phyloP scores from a whole-genome alignment of 2,797 vertebrate genomes.

The Poeciliopsis presidionis region DNA sequence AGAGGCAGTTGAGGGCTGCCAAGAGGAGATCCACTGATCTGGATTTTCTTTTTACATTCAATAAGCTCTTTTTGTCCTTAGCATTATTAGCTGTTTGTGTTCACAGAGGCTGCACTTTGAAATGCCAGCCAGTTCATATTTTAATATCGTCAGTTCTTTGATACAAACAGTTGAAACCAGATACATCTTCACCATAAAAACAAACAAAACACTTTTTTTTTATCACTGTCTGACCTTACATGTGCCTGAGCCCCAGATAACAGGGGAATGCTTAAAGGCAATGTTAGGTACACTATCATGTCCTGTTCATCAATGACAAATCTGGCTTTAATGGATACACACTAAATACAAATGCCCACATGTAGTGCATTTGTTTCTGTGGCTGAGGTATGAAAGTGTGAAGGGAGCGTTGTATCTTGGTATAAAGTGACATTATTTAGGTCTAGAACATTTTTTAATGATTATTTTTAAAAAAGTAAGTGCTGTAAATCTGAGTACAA shows the following conservation, averaged over 20 bases:
- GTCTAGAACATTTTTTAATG: not conserved
- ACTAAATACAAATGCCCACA: not conserved
- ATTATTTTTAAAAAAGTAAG: not conserved
- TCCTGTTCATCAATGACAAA: not conserved
- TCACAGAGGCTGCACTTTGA: constrained; percentile 74
- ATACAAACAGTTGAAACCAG: not conserved
- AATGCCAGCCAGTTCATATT: not conserved
- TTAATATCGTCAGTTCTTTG: not conserved
- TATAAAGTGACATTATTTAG: not conserved
- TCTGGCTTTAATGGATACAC: not conserved
- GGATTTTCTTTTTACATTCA: constrained; percentile 61
- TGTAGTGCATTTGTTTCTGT: not conserved
- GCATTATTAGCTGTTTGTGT: constrained; percentile 53
- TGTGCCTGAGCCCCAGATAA: not conserved
- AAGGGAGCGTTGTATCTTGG: not conserved
- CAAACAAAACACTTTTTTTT: not conserved
- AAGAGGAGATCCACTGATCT: constrained; percentile 68
- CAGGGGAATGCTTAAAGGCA: not conserved
- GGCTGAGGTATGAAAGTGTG: not conserved
- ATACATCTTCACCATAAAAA: not conserved
- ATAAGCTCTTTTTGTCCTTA: constrained; percentile 56
- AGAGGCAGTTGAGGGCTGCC: constrained; percentile 59
- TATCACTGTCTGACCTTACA: not conserved
- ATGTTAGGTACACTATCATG: not conserved
- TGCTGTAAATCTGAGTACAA: not conserved